A percentile compares a stretch with the other conserved stretches of the same genome.
Evolutionary conservation across 1,140 invertebrate species (phyloP).

Genomic region (Kradibia gibbosae): DNA sequence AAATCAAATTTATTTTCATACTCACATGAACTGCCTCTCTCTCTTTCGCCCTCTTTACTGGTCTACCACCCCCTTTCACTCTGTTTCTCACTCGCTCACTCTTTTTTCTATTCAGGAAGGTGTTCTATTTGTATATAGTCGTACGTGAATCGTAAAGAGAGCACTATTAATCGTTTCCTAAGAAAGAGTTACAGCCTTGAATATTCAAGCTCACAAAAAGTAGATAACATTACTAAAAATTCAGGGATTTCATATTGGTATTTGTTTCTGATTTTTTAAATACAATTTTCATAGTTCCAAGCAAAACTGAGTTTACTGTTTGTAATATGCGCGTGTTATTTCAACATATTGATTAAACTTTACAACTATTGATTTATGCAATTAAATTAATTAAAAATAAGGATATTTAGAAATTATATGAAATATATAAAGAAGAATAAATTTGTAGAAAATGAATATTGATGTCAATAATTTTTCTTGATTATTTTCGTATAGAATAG

Average conservation of each 20-base stretch:
- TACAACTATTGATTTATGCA: no score
- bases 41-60: conserved; percentile 17
- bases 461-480: no score
- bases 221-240: neutral
- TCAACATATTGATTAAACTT: no score
- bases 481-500: no score
- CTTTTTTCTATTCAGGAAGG: conserved; percentile 1
- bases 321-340: no score
- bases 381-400: no score
- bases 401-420: no score
- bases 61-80: neutral
- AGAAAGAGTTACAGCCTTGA: neutral
- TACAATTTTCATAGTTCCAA: neutral
- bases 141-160: neutral
- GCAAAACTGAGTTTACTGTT: neutral
- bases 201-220: neutral
- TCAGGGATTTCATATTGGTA: neutral
- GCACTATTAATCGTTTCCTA: neutral
- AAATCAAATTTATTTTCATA: conserved; percentile 72
- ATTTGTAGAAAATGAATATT: no score
- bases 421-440: no score
- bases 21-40: conserved; percentile 50
- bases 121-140: neutral
- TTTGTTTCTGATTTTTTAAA: neutral
- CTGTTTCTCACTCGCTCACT: neutral